Percentiles rank a stretch among this genome's conserved stretches.
Evolutionary conservation across 2,113 vertebrate genomes (phyloP).

Genomic region (Microcebus tavaratra): DNA sequence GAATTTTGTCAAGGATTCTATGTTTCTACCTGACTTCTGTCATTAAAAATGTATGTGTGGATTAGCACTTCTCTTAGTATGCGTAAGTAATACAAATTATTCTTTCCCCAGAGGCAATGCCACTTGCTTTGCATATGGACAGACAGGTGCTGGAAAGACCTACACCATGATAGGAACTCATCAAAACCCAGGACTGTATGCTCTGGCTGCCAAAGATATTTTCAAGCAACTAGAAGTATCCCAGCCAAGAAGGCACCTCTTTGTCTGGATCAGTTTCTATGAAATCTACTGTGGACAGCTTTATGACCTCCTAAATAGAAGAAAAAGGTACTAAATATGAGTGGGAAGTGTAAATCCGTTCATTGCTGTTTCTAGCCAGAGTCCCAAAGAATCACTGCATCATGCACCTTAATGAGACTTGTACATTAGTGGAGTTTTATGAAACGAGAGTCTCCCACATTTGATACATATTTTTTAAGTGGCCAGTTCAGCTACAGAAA

Average conservation of each 20-base stretch:
- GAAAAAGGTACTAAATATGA: constrained; percentile 88
- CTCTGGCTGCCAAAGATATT: constrained; percentile 92
- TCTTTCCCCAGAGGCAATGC: constrained; percentile 89
- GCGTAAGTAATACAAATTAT: constrained; percentile 60
- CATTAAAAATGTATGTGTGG: constrained; percentile 50
- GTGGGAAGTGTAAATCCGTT: not conserved
- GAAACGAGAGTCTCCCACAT: constrained; percentile 18
- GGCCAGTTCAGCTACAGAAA: constrained; percentile 36
- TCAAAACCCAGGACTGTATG: constrained; percentile 90
- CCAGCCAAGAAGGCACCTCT: constrained; percentile 75
- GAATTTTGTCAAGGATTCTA: constrained; percentile 43
- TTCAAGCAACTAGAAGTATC: constrained; percentile 87
- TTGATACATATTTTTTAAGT: not conserved
- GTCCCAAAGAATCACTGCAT: not conserved
- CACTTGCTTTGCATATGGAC: constrained; percentile 95
- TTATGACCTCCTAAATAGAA: constrained; percentile 92
- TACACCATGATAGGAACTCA: constrained; percentile 94
- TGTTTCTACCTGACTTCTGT: constrained; percentile 35
- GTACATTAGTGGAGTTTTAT: constrained; percentile 49
- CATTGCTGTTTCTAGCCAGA: constrained; percentile 36
- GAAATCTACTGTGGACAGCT: constrained; percentile 97
- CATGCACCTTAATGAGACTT: not conserved
- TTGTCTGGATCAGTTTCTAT: constrained; percentile 94
- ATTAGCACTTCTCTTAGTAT: constrained; percentile 26
- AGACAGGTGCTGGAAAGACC: constrained; percentile 96